Percentiles rank a stretch among this genome's conserved stretches.
Conservation (phyloP, 2,888 invertebrate species). For the Oscheius sp. region DNA sequence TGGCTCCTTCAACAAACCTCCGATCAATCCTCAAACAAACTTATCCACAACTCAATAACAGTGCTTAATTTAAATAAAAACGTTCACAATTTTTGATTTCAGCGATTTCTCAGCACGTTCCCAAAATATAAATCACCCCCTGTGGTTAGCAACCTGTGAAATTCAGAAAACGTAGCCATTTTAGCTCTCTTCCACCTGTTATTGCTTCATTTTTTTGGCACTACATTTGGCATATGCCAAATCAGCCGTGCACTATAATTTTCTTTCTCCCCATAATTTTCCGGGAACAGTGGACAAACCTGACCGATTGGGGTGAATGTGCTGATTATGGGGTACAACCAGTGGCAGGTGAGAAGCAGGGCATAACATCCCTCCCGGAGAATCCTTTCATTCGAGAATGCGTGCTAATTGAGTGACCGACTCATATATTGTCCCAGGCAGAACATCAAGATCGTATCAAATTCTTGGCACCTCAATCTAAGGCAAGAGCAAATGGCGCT, state of each 20-base stretch:
- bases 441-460: conserved; percentile 32
- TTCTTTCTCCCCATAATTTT: conserved; percentile 22
- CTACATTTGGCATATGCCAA: conserved; percentile 6
- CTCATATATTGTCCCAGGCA: conserved; percentile 29
- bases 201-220: too few species aligned
- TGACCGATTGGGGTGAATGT: conserved; percentile 9
- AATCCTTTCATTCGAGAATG: neutral
- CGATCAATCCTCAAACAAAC: conserved; percentile 48
- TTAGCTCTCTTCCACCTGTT: conserved; percentile 23
- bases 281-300: conserved; percentile 15
- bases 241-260: conserved; percentile 25
- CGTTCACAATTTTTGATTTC: too few species aligned
- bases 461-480: conserved; percentile 30
- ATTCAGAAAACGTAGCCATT: neutral
- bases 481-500: conserved; percentile 20
- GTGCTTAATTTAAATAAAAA: neutral
- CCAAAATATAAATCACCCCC: too few species aligned
- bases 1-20: conserved; percentile 53
- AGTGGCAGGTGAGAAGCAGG: conserved; percentile 29
- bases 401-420: conserved; percentile 25
- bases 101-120: too few species aligned
- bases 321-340: conserved; percentile 16
- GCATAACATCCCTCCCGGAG: conserved; percentile 1
- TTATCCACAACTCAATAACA: conserved; percentile 29
- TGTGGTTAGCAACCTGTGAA: too few species aligned